Base-by-base conservation (phyloP, 2,797 vertebrate species). In the Pipistrellus pipistrellus region DNA sequence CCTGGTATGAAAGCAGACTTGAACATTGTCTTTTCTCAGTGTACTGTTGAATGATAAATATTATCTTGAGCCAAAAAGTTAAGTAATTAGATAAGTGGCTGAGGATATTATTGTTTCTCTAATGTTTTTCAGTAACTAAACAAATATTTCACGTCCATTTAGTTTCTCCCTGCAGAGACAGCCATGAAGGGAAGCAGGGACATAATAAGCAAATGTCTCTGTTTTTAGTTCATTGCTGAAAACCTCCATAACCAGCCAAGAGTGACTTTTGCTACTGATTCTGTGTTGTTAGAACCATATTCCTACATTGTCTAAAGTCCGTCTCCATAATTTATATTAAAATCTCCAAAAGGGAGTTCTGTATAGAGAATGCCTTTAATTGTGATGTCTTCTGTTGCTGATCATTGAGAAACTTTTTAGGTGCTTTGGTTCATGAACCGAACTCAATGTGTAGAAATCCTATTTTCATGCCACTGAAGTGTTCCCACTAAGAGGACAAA, bases 41-140 rank as follows among this genome's bases (percentile, higher is more conserved):
- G 13, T 83, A 41, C 20, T 75, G 2, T 10, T 72, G 72, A 94
- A 90, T 88, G 76, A 57, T 84, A 90, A 93, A 84, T n/a, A 72
- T 41, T 48, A 38, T 48, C 85, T 59, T 85, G 66, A 93, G 83
- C 57, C 73, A 91, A 44, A 72, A 30, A 73, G 44, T 64, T 71
- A 87, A 75, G 46, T 89, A 62, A 72, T 12, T 59, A 64, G 69
- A 17, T 90, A 57, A 64, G 38, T 75, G 77, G 25, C 81, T 93
- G 66, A 87, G 59, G 30, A 27, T 90, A 35, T 77, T 96, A 30
- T 44, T 83, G 38, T 30, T 85, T 73, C n/a, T 62, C 62, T 68
- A 62, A 38, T 87, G 7, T 71, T 69, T n/a, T 59, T 27, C 72
- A 69, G 4, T 64, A 93, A 88, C 21, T 91, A 48, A 12, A 55